Evolutionary conservation across 2,797 vertebrate genomes (phyloP), one percentile per base, ranked within the genome.

Genomic region (Schizothorax lantsangensis): DNA sequence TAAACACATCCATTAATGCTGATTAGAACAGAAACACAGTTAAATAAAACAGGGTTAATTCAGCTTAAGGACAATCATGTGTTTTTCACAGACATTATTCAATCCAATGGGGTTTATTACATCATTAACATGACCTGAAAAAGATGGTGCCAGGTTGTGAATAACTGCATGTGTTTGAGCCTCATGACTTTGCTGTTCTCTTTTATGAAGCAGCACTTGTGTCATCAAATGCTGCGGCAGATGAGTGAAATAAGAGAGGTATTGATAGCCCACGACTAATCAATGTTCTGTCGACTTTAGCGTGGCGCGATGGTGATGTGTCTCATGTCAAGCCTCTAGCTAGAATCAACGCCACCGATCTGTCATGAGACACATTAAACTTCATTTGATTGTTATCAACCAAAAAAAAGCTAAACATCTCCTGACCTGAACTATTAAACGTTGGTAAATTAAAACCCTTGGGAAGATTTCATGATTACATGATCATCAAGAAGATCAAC

Each of bases 261-360:
- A 43, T 68, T 52, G 36, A 88, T 19, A 84, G 71, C 33, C 33
- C n/a, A 72, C 21, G 12, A 57, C 84, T 80, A 88, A 88, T 83
- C 36, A 5, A 83, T 86, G 84, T 80, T 69, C 81, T 62, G 38
- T 79, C 36, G 12, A 57, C 14, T 10, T 57, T 21, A 79, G 64
- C 52, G 1, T 52, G 30, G 54, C 84, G 8, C 17, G 5, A 79
- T 15, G 19, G 33, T 57, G 80, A 85, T 68, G 36, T 73, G 64
- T 66, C 43, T 52, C 64, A 66, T 83, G 52, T 45, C 57, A 69
- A 79, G 79, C 74, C 78, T 79, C 69, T 54, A 66, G 73, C 33
- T 64, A 84, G 14, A 68, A 77, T 14, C 36, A 54, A 69, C 57
- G 72, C 36, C 54, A 82, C 7, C 14, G 8, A 57, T 26, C 74